Evolutionary conservation across 2,113 vertebrate species (phyloP).

Genomic region (Paradoxurus hermaphroditus): DNA sequence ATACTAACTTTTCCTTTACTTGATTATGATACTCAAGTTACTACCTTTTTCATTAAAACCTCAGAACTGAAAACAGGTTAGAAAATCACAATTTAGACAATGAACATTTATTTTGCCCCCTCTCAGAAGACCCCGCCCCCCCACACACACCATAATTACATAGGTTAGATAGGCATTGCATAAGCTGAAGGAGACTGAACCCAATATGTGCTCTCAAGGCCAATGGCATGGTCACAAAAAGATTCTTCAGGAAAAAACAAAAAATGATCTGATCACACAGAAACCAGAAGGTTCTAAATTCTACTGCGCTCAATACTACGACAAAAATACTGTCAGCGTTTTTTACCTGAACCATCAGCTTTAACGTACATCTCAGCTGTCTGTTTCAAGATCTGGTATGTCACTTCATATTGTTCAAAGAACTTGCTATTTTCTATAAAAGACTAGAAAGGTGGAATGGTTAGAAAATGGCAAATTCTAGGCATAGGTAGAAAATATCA

Average conservation of each 20-base stretch:
- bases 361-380: slow-evolving; percentile 94
- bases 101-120: background rate
- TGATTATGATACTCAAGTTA: slow-evolving; percentile 4
- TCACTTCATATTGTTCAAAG: slow-evolving; percentile 97
- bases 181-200: background rate
- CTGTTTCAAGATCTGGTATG: slow-evolving; percentile 91
- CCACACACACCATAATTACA: background rate
- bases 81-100: slow-evolving; percentile 12
- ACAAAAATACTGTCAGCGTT: background rate
- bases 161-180: background rate
- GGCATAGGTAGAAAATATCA: background rate
- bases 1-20: background rate
- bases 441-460: slow-evolving; percentile 81
- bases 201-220: background rate
- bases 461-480: slow-evolving; percentile 20
- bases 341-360: slow-evolving; percentile 94
- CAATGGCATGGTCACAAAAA: background rate
- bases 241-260: background rate
- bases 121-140: background rate
- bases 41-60: background rate
- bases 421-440: slow-evolving; percentile 96
- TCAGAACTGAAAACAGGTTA: background rate
- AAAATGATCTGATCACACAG: background rate
- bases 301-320: background rate
- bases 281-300: background rate